Evolutionary conservation across 2,888 invertebrate genomes (phyloP).

Genomic region (Erebia epiphron): DNA sequence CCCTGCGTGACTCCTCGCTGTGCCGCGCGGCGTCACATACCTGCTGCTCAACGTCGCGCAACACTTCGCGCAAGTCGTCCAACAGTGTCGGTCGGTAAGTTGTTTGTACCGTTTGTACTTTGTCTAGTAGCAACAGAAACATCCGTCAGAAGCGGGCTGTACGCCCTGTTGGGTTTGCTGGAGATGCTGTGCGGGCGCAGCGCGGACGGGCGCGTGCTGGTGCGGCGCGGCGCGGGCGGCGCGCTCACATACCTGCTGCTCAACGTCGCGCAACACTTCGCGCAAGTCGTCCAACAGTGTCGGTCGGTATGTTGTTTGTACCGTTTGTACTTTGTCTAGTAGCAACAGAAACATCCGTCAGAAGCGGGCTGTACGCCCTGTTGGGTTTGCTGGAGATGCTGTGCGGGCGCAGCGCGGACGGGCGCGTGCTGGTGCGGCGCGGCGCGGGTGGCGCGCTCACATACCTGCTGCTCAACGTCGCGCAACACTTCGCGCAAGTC

Average conservation of each 20-base stretch:
- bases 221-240: too few relatives aligned
- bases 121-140: slow-evolving; percentile 24
- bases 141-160: slow-evolving; percentile 84
- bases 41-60: slow-evolving; percentile 93
- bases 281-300: slow-evolving; percentile 89
- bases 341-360: slow-evolving; percentile 54
- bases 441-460: slow-evolving; percentile 85
- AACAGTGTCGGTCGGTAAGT: slow-evolving; percentile 87
- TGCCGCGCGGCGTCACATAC: too few relatives aligned
- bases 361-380: slow-evolving; percentile 87
- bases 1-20: too few relatives aligned
- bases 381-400: slow-evolving; percentile 90
- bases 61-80: slow-evolving; percentile 91
- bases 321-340: background rate
- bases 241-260: slow-evolving; percentile 94
- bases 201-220: too few relatives aligned
- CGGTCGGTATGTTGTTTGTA: slow-evolving; percentile 79
- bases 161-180: too few relatives aligned
- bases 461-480: slow-evolving; percentile 94
- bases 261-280: slow-evolving; percentile 93
- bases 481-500: slow-evolving; percentile 92
- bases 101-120: background rate
- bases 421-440: slow-evolving; percentile 85
- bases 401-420: slow-evolving; percentile 90
- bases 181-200: too few relatives aligned